Percentiles rank a stretch among this genome's conserved stretches.
phyloP scores from a whole-genome alignment of 1,140 invertebrate genomes.

The Dreissena polymorpha region DNA sequence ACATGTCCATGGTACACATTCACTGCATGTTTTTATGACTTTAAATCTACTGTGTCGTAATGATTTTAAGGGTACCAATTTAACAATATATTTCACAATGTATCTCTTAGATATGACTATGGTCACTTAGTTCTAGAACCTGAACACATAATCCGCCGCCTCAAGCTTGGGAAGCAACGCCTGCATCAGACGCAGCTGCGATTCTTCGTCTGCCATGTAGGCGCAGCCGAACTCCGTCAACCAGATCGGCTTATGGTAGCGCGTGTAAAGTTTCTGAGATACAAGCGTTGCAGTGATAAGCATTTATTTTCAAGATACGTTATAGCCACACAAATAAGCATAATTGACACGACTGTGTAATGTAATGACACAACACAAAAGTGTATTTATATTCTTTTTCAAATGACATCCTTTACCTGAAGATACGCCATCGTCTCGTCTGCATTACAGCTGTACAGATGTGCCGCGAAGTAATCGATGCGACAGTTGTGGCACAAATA shows the following conservation, averaged over 20 bases:
- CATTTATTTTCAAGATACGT: too few species aligned
- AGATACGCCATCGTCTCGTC: slow-evolving; percentile 56
- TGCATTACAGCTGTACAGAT: slow-evolving; percentile 58
- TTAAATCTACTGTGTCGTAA: not conserved
- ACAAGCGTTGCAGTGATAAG: too few species aligned
- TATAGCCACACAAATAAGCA: too few species aligned
- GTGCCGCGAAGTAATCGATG: slow-evolving; percentile 59
- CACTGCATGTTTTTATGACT: not conserved
- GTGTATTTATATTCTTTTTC: too few species aligned
- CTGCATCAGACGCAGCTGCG: slow-evolving; percentile 56
- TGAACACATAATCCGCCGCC: slow-evolving; percentile 44
- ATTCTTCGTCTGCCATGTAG: slow-evolving; percentile 13
- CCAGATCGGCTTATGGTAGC: slow-evolving; percentile 59
- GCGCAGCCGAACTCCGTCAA: slow-evolving; percentile 63
- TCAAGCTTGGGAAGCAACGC: slow-evolving; percentile 56
- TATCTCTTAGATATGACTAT: not conserved
- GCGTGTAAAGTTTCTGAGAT: slow-evolving; percentile 26
- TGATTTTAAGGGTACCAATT: not conserved
- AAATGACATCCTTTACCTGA: not conserved
- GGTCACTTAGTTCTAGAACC: not conserved
- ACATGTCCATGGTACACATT: not conserved
- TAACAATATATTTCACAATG: too few species aligned
- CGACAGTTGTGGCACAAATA: slow-evolving; percentile 50
- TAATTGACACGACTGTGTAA: too few species aligned
- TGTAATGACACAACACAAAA: too few species aligned